Base-by-base conservation (phyloP, 2,113 vertebrate genomes). In the Orthonyx spaldingii region DNA sequence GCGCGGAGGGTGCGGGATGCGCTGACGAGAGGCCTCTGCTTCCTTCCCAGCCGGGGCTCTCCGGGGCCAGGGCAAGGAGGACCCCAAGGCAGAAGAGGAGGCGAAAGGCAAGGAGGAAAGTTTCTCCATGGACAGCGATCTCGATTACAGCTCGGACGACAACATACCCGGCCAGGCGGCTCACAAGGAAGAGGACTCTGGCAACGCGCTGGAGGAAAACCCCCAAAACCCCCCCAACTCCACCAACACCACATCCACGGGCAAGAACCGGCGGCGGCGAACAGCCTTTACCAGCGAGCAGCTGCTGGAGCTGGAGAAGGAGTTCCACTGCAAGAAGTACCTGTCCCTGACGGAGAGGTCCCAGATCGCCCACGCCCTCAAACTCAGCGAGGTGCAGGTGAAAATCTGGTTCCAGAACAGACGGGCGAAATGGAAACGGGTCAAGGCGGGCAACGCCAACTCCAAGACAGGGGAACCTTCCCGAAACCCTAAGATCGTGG, bases 341-440 rank as follows among this genome's bases (percentile, higher is more conserved):
- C 99, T 99, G 82, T 99, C 99, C 16, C 97, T 99, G 55, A 99
- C 99, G 0, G 99, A 99, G 98, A 98, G 99, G 92, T 99, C 99
- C 6, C 99, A 99, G 98, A 99, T 99, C 87, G 99, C 99, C 16
- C 99, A 99, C 17, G 99, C 99, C 47, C 98, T 99, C 93, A 99
- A 99, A 90, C 98, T 99, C 95, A 99, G 99, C 97, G 99, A 99
- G 96, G 99, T 99, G 79, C 99, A 99, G 97, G 99, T 99, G 87
- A 99, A 99, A 97, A 99, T 99, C 98, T 99, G 99, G 99, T 99
- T 99, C 98, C 99, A 99, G 98, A 99, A 99, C 98, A 98, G 99
- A 42, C 97, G 99, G 47, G 99, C 99, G 52, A 99, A 99, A 94
- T 99, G 99, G 99, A 99, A 99, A 97, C 98, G 99, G 41, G 99